Percentiles rank a stretch among this genome's conserved stretches.
phyloP scores from a whole-genome alignment of 1,140 invertebrate species.

The Drosophila tani region DNA sequence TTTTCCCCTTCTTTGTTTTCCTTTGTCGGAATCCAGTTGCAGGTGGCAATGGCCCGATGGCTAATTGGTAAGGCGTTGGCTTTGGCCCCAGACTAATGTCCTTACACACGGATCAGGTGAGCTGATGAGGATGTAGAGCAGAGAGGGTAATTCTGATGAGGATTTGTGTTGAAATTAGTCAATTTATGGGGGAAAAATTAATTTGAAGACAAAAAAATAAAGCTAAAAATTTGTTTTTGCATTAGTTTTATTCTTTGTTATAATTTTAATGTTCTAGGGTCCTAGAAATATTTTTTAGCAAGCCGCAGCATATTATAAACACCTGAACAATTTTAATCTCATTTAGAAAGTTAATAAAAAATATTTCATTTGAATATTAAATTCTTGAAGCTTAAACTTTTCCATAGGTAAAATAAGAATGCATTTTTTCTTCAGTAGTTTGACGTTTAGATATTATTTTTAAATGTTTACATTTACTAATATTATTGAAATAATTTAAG shows the following conservation, averaged over 20 bases:
- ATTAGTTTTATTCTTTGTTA: neutral
- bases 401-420: too few species aligned
- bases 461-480: too few species aligned
- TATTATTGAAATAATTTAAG: too few species aligned
- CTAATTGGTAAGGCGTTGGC: conserved; percentile 45
- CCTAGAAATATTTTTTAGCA: too few species aligned
- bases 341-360: too few species aligned
- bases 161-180: neutral
- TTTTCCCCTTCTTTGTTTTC: conserved; percentile 44
- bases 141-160: conserved; percentile 2
- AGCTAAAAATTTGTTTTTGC: neutral
- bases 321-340: too few species aligned
- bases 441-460: too few species aligned
- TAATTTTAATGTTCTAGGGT: too few species aligned
- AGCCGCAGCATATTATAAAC: too few species aligned
- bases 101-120: conserved; percentile 7
- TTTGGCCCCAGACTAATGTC: conserved; percentile 35
- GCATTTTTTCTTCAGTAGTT: too few species aligned
- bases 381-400: neutral
- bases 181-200: neutral
- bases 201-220: neutral
- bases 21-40: conserved; percentile 51
- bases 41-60: conserved; percentile 56
- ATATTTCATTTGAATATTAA: too few species aligned
- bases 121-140: neutral